Evolutionary conservation across 1,140 invertebrate species (phyloP), one percentile per base, ranked within the genome.

Genomic region (Colletes latitarsis): DNA sequence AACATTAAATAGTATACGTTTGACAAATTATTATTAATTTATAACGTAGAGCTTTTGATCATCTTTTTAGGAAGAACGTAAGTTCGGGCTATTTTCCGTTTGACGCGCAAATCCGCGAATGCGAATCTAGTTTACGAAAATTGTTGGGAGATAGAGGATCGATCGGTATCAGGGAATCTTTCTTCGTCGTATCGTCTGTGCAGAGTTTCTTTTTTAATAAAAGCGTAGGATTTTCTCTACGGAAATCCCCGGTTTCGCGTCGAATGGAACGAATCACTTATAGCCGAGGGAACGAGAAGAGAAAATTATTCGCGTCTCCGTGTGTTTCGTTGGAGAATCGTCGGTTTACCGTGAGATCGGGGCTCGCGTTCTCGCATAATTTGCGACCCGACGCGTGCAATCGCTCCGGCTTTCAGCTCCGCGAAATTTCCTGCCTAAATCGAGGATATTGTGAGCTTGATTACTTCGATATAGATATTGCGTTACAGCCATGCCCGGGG

Each of bases 391-490:
- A 43, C 52, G 41, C 71, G 41, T 30, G n/a, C 30, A 41, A 39
- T 58, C 58, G 9, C 57, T 17, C 53, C 8, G 30, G 14, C 43
- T 30, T 49, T 17, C 69, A 19, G 39, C 43, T 12, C 43, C 64
- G 43, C 17, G 77, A 84, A 83, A 85, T 85, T 85, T 85, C 74
- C 84, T 82, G 57, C 67, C 74, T 82, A 85, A 85, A 82, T 85
- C 75, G 74, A 64, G 74, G 81, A 78, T 85, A 85, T 85, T 85
- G 79, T 77, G 71, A 74, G 75, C 81, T 85, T 80, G 79, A 85
- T 85, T 83, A 85, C 75, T 85, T 76, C 84, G 70, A 68, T 76
- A 85, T 76, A 83, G 82, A 85, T 84, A 85, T 85, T 85, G 80
- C 78, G 84, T 82, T 85, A 80, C 79, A 77, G 63, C 58, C 73